Evolutionary conservation across 2,113 vertebrate genomes (phyloP).

Genomic region (Vulpes ferrilata): DNA sequence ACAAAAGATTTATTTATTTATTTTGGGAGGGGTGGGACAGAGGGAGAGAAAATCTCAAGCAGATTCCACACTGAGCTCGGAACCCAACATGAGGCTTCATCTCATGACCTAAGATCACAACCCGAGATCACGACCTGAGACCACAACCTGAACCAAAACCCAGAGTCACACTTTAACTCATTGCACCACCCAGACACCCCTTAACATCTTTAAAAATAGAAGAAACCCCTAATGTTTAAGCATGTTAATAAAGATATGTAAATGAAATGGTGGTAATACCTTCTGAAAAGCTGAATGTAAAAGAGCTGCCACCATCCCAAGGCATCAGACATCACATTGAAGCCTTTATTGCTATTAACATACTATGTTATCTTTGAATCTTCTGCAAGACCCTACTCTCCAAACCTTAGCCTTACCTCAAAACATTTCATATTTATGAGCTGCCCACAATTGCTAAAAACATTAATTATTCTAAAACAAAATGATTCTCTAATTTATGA

Average conservation of each 20-base stretch:
- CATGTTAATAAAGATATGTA: not conserved
- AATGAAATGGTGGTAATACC: not conserved
- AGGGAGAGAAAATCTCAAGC: not conserved
- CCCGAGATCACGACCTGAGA: not conserved
- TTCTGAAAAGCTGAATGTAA: not conserved
- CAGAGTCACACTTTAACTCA: not conserved
- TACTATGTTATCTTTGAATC: not conserved
- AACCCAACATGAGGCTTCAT: not conserved
- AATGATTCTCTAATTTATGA: not conserved
- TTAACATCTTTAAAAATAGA: not conserved
- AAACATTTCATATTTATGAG: not conserved
- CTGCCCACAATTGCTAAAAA: not conserved
- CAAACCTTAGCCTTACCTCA: not conserved
- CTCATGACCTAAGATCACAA: not conserved
- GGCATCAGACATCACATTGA: not conserved
- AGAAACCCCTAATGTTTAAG: not conserved
- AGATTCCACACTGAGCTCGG: not conserved
- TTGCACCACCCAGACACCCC: not conserved
- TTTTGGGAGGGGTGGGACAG: not conserved
- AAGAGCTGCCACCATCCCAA: not conserved
- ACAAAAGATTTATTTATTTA: not conserved
- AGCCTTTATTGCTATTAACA: not conserved
- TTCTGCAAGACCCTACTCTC: not conserved
- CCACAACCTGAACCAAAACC: not conserved
- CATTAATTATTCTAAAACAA: not conserved